These are phyloP conservation scores for Xylota segnis DNA, from an alignment of 2,888 invertebrate species.

Conservation along the genomic window DNA sequence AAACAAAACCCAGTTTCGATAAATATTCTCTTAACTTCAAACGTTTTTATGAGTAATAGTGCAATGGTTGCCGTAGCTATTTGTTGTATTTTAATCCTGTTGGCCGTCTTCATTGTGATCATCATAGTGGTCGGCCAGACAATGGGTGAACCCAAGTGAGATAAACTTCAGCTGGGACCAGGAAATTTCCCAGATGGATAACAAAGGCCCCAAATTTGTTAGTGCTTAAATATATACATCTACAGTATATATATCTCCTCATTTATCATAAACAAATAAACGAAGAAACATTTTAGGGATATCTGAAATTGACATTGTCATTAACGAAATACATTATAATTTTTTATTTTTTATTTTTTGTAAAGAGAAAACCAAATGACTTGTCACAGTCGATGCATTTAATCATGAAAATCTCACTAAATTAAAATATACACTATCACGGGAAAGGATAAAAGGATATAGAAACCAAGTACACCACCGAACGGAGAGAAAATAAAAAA, in stretches of 20 bases:
- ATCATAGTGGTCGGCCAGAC: constrained; percentile 93
- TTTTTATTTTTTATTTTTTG: too few relatives aligned
- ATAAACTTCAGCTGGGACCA: constrained; percentile 85
- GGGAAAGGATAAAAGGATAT: not conserved
- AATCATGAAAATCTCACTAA: constrained; percentile 23
- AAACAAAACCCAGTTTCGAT: constrained; percentile 36
- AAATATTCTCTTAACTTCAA: constrained; percentile 72
- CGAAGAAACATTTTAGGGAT: constrained; percentile 27
- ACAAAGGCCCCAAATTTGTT: constrained; percentile 84
- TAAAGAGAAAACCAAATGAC: constrained; percentile 5
- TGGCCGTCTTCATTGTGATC: constrained; percentile 92
- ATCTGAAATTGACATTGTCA: constrained; percentile 26
- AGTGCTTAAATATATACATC: constrained; percentile 77
- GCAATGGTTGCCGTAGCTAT: constrained; percentile 93
- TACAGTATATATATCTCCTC: not conserved
- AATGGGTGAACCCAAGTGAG: constrained; percentile 88
- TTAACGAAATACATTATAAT: not conserved
- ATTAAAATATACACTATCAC: constrained; percentile 22
- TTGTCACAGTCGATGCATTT: constrained; percentile 39
- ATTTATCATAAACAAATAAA: constrained; percentile 9
- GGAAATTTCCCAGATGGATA: constrained; percentile 85
- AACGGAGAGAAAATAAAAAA: constrained; percentile 29
- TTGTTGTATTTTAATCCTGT: constrained; percentile 92
- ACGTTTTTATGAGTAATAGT: constrained; percentile 84
- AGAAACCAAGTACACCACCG: constrained; percentile 55